Evolutionary conservation across 2,797 vertebrate species (phyloP).

Genomic region (Sciurus carolinensis): DNA sequence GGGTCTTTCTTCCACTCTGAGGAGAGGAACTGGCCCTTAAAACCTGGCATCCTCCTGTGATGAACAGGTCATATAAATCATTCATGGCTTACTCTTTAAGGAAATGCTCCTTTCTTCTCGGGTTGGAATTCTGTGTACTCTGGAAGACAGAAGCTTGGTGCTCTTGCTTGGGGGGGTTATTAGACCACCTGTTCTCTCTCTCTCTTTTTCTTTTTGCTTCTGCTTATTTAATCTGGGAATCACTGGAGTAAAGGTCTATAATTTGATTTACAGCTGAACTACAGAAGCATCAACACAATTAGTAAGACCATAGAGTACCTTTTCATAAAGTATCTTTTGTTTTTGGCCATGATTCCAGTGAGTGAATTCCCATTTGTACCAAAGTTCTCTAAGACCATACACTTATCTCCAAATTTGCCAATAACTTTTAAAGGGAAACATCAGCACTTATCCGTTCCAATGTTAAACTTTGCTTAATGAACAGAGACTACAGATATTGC

Average conservation of each 20-base stretch:
- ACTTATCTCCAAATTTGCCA: neutral
- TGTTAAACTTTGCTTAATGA: slow-evolving; percentile 23
- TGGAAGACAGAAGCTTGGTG: neutral
- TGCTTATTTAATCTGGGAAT: neutral
- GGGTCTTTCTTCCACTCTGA: slow-evolving; percentile 5
- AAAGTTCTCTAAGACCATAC: slow-evolving; percentile 20
- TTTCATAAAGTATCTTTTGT: neutral
- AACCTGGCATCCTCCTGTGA: neutral
- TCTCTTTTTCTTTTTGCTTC: neutral
- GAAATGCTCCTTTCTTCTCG: neutral
- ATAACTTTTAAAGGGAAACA: slow-evolving; percentile 54
- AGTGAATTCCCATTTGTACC: slow-evolving; percentile 25
- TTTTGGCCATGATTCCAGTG: neutral
- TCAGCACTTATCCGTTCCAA: neutral
- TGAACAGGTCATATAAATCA: slow-evolving; percentile 44
- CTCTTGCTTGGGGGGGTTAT: neutral
- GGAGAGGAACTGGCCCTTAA: slow-evolving; percentile 38
- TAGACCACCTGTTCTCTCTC: slow-evolving; percentile 20
- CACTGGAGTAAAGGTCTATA: slow-evolving; percentile 1
- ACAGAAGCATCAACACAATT: slow-evolving; percentile 35
- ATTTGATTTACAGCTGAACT: slow-evolving; percentile 45
- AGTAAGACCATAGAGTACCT: neutral
- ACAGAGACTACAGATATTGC: neutral
- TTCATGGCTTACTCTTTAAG: slow-evolving; percentile 50
- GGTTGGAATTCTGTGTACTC: neutral